Percentiles rank a stretch among this genome's conserved stretches.
Conservation (phyloP, 1,140 invertebrate species). For the Monomorium pharaonis region DNA sequence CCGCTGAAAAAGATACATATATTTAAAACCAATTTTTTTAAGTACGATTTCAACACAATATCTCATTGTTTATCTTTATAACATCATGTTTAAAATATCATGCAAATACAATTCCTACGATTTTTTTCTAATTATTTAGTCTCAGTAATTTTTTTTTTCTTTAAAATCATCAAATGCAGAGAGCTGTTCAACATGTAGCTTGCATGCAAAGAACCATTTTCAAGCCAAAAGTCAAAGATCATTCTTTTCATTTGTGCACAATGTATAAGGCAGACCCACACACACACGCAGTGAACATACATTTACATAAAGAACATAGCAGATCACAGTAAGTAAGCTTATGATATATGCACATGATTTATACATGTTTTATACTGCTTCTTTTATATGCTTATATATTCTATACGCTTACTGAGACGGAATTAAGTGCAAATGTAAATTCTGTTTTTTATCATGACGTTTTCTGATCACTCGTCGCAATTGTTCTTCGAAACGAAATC, state of each 20-base stretch:
- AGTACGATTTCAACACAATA: background rate
- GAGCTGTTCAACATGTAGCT: background rate
- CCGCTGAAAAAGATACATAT: constrained; percentile 45
- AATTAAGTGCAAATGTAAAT: background rate
- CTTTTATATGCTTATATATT: background rate
- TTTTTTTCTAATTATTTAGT: background rate
- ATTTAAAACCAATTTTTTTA: background rate
- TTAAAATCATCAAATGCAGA: background rate
- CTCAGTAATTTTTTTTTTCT: background rate
- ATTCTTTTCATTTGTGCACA: constrained; percentile 53
- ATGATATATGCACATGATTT: constrained; percentile 11
- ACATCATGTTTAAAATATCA: background rate
- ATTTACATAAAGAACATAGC: background rate
- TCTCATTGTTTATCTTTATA: background rate
- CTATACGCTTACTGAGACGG: background rate
- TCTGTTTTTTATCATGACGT: background rate
- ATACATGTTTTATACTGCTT: background rate
- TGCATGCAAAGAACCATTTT: background rate
- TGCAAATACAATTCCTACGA: background rate
- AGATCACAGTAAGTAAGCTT: background rate
- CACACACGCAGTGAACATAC: background rate
- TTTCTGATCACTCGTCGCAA: background rate
- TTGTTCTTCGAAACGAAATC: background rate
- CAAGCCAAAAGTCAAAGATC: constrained; percentile 62
- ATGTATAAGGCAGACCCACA: background rate